Evolutionary conservation across 2,888 invertebrate species (phyloP), one percentile per base, ranked within the genome.

Genomic region (Mermis nigrescens): DNA sequence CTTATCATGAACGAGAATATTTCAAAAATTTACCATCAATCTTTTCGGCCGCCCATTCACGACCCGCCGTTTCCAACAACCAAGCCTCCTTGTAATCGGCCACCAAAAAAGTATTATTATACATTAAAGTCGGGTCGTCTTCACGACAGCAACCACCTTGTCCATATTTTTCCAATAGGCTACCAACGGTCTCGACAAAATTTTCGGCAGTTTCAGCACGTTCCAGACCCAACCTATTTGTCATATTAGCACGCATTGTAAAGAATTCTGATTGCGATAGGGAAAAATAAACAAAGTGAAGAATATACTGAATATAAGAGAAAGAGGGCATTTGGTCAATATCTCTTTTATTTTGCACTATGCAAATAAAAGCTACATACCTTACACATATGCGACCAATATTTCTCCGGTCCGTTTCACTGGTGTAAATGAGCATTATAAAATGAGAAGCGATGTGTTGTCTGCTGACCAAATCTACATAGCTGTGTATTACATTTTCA

Each of bases 31-130:
- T 74, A 80, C 80, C 74, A 62, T 76, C 77, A 55, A 85, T 73
- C 71, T 80, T 79, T 71, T 84, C 81, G 19, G 85, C 85, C 0
- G 80, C 85, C 86, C 86, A 86, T 61, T 82, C 76, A 64, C 80
- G 81, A 1, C 84, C 85, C 59, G 82, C 82, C 27, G 84, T 83
- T 72, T 86, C 86, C 31, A 86, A 70, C 0, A 82, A 77, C 84
- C 84, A 85, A 28, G 81, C 84, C 64, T 80, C 80, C 12, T 73
- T 76, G 1, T 79, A 72, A 75, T 86, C 86, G 62, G 82, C 83
- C 62, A 84, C 81, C 55, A 86, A 71, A 71, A 83, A 85, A 57
- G 83, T 83, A 69, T 84, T 83, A 71, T 84, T 83, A 65, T 83
- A 82, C 62, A 78, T 76, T 62, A 82, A 79, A 54, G 76, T 76